Conservation (phyloP, 1,140 invertebrate species). For the Halotydeus destructor region DNA sequence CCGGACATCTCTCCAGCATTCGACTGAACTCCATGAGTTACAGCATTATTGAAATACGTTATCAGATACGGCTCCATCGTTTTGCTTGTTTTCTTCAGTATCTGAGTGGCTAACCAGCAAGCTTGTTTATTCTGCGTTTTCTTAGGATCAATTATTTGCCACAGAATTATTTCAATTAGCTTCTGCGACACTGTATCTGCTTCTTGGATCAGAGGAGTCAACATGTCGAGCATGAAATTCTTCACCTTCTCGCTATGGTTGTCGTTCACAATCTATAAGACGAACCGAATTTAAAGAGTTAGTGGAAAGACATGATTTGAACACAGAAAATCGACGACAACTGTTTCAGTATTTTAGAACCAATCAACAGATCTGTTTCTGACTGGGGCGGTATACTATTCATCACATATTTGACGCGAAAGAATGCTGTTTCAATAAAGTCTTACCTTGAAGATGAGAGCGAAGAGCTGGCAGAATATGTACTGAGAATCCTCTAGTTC, state of each 20-base stretch:
- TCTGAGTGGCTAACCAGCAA: constrained; percentile 68
- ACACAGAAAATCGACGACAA: constrained; percentile 1
- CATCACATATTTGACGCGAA: background rate
- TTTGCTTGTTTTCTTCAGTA: constrained; percentile 69
- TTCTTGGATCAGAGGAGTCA: constrained; percentile 79
- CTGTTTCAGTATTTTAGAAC: no score
- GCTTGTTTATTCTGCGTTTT: constrained; percentile 77
- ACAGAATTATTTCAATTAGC: constrained; percentile 73
- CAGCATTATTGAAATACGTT: constrained; percentile 11
- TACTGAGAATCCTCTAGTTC: constrained; percentile 91
- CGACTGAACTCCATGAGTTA: constrained; percentile 5
- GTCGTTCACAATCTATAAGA: constrained; percentile 38
- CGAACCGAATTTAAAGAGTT: constrained; percentile 2
- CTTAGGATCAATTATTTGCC: constrained; percentile 86
- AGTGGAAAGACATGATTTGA: background rate
- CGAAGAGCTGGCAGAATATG: constrained; percentile 81
- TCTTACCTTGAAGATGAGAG: constrained; percentile 57
- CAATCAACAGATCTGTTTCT: no score
- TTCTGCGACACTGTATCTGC: constrained; percentile 85
- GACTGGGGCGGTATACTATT: no score
- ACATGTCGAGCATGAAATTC: constrained; percentile 83
- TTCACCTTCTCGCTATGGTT: constrained; percentile 89
- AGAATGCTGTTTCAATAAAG: background rate
- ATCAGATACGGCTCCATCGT: constrained; percentile 73
- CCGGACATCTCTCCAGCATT: constrained; percentile 14